These are phyloP conservation scores for Drosophila engyochracea DNA, from an alignment of 2,888 invertebrate species.

Conservation along the genomic window DNA sequence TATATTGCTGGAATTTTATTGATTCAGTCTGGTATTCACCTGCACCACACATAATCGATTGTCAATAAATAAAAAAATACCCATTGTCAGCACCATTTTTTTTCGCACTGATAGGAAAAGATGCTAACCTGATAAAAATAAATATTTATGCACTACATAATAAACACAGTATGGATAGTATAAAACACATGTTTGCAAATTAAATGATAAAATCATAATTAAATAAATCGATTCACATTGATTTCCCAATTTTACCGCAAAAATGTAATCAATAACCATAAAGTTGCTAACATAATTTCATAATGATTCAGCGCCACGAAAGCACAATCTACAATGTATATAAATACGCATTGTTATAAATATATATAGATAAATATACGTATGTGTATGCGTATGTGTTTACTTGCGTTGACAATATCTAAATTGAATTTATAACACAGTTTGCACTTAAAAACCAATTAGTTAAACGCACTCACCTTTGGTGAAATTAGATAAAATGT, in stretches of 20 bases:
- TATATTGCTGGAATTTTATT: constrained; percentile 11
- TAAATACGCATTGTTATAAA: not conserved
- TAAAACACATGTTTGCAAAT: not conserved
- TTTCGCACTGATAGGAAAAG: constrained; percentile 2
- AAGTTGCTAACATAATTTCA: constrained; percentile 24
- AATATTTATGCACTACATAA: not conserved
- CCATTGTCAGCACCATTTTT: not conserved
- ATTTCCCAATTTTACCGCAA: not conserved
- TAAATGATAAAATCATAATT: not conserved
- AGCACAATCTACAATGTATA: constrained; percentile 6
- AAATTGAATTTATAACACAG: constrained; percentile 35
- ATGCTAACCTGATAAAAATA: not conserved
- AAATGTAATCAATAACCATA: constrained; percentile 36
- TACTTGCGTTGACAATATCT: constrained; percentile 38
- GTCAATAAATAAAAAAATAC: not conserved
- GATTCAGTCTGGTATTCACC: constrained; percentile 1
- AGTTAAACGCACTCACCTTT: constrained; percentile 34
- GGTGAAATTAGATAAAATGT: constrained; percentile 36
- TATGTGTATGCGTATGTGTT: constrained; percentile 1
- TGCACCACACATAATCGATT: not conserved
- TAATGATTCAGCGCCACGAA: constrained; percentile 27
- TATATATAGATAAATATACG: constrained; percentile 3
- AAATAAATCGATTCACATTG: not conserved
- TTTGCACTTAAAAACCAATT: constrained; percentile 58
- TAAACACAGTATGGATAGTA: not conserved